Base-by-base conservation (phyloP, 53 echinoderm and acorn worm species). In the Apostichopus leukothele region DNA sequence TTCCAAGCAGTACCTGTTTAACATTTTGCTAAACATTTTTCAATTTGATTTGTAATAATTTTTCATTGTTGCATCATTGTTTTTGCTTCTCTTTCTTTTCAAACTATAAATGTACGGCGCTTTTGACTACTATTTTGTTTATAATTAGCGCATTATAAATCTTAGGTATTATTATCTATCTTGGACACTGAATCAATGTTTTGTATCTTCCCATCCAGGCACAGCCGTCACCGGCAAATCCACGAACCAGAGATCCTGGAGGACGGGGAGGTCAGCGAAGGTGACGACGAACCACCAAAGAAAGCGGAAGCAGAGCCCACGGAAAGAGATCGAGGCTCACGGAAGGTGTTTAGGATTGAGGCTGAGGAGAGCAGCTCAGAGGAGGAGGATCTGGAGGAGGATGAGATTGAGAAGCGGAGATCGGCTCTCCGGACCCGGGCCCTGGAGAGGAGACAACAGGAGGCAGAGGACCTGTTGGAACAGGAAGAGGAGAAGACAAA, bases 331-430 rank as follows among this genome's bases (percentile, higher is more conserved):
- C 25, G 25, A 52, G 86, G 85, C 5, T 86, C 92, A 1, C 79
- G 89, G 13, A 85, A 92, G 54, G 92, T 92, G 20, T 93, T 93
- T 53, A 92, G 95, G 50, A 94, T 96, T 88, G 96, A 96, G 86
- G 93, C 92, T 5, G 96, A 96, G 87, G 95, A 96, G 89, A 96
- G 96, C 78, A 93, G 92, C 57, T 93, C 92, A 1, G 93, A 95
- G 27, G 96, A 96, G 71, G 96, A 96, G 59, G 96, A 96, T 51
- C 79, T 96, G 50, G 96, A 93, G 61, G 96, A 96, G 39, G 95
- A 96, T 20, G 96, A 96, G 89, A 95, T 96, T 1, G 96, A 96
- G 80, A 74, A 87, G 16, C 76, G 96, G 23, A 78, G 96, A 77
- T 51, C 94, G 6, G 60, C 93, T 18, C 95, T 94, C 93, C 75